Base-by-base conservation (phyloP, 2,797 vertebrate genomes). In the Anolis apletophallus region DNA sequence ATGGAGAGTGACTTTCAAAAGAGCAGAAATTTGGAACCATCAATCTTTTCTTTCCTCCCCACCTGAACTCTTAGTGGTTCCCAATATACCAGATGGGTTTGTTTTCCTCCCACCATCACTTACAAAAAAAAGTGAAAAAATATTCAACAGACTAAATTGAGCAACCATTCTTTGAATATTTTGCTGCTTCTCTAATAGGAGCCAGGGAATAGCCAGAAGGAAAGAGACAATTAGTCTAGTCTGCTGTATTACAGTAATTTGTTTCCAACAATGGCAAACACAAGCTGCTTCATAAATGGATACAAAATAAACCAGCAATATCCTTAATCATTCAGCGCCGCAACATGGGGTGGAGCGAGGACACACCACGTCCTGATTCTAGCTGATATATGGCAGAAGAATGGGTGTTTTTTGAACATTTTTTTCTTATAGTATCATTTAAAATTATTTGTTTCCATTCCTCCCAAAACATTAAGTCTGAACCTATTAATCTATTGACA, bases 1-100 rank as follows among this genome's bases (percentile, higher is more conserved):
- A n/a, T 36, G 3, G 26, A 59, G 74, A 73, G 34, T 46, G 11
- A 32, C 29, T 54, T 71, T 36, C 26, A 1, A 36, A 80, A 16
- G 69, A 71, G 69, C 69, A 34, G 12, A 29, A 3, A 76, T 67
- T 76, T 77, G 36, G 10, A 50, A 23, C 9, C 16, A 26, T 1
- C 46, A 0, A 1, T 3, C 0, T 9, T 0, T 5, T 5, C 17
- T 0, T 2, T 21, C 34, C 26, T 26, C 5, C 12, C 0, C 21
- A 8, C 7, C 83, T 34, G 61, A 0, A 0, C 23, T 32, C 77
- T 36, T 11, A 26, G 0, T 46, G 36, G 57, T 3, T 64, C 77
- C 46, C 59, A 0, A 0, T 29, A 0, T 1, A 52, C 57, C 32
- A 68, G 83, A 55, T 69, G 50, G 1, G 2, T 0, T 9, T 54